Conservation (phyloP, 2,888 invertebrate genomes). For the Drosophila gaucha region DNA sequence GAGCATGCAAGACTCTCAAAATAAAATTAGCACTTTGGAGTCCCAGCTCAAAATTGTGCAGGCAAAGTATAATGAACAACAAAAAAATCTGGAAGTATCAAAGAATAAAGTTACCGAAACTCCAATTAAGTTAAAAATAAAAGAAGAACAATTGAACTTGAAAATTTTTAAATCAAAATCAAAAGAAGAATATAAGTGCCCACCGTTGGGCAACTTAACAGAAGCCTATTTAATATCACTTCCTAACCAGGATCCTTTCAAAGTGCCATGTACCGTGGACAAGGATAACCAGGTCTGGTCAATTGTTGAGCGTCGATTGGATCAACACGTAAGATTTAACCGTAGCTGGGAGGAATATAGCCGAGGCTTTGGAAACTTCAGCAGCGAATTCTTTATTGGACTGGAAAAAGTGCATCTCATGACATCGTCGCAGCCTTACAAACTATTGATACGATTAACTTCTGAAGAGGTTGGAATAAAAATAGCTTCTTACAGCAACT, state of each 20-base stretch:
- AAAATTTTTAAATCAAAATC: too few relatives aligned
- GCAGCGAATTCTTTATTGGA: constrained; percentile 89
- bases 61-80: background rate
- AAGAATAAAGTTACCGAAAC: background rate
- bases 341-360: constrained; percentile 12
- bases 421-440: constrained; percentile 80
- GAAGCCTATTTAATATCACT: background rate
- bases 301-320: constrained; percentile 26
- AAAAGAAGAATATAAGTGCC: background rate
- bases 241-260: background rate
- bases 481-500: constrained; percentile 87
- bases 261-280: constrained; percentile 16
- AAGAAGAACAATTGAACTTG: background rate
- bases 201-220: background rate
- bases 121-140: background rate
- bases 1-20: background rate
- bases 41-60: background rate
- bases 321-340: constrained; percentile 7
- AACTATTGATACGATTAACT: constrained; percentile 87
- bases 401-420: constrained; percentile 87
- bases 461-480: constrained; percentile 85
- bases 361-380: constrained; percentile 88
- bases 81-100: background rate
- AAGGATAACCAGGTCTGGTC: constrained; percentile 4
- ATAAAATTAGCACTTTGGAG: too few relatives aligned